Base-by-base conservation (phyloP, 2,797 vertebrate species). In the Cynodonichthys magdalenae region DNA sequence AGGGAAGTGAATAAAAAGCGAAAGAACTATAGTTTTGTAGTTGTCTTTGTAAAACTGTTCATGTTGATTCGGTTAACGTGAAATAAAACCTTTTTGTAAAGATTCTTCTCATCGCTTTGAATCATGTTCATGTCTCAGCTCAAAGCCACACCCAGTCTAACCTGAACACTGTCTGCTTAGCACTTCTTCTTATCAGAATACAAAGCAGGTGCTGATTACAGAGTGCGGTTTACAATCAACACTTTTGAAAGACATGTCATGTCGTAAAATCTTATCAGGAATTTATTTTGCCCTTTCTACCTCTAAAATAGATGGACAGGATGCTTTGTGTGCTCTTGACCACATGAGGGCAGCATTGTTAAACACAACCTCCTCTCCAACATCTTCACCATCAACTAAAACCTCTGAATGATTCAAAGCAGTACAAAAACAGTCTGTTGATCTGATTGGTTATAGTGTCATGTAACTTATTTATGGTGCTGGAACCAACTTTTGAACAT, bases 31-130 rank as follows among this genome's bases (percentile, higher is more conserved):
- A 46, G 8, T 53, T 63, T 41, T 62, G 20, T 58, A 18, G 59
- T 44, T 18, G 18, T 31, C 15, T 57, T 29, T 77, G 46, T 81
- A 74, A 67, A 47, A 58, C 2, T 0, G 17, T 72, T 71, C 51
- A 72, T 79, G 56, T 70, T 76, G 69, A 50, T 54, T 36, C 64
- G 44, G 73, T 60, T 67, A 72, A 86, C 34, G 65, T 71, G 52
- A 73, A 83, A 86, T 86, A 79, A 87, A 84, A 46, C 2, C 1
- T 0, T 73, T 79, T 69, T 20, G 0, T 63, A 28, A 64, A 55
- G 1, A 50, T 55, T 59, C 10, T 55, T 59, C 10, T 48, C 24
- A 18, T 68, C 0, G 39, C 36, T 42, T 59, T 19, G 8, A 39
- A 4, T 42, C 36, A 52, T 7, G 6, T 11, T 39, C 36, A n/a